Base-by-base conservation (phyloP, 2,888 invertebrate genomes). In the Morpho deidamia region DNA sequence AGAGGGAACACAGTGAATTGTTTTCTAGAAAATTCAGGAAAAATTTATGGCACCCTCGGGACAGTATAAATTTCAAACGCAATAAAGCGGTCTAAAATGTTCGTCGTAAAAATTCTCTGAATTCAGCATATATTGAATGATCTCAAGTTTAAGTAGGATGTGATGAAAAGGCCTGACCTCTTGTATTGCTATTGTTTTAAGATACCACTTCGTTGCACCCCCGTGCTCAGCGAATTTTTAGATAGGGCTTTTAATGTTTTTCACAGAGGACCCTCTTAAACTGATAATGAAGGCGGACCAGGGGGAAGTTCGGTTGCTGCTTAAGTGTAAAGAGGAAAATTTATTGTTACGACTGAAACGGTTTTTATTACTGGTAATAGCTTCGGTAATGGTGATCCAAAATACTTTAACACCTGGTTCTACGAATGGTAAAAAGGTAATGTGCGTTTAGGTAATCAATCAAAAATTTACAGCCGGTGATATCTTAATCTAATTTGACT, bases 181-280 rank as follows among this genome's bases (percentile, higher is more conserved):
- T 79, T 70, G 79, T 78, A 80, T 86, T 87, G 87, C 87, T 86
- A 88, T 89, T 88, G 89, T 89, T 89, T 89, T 86, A 89, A 88
- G 86, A 85, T 82, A 77, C 78, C 83, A 81, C 86, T 89, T 88
- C 81, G 86, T 88, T 86, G 86, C 87, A 75, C 86, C 84, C 84
- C 81, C 67, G 71, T 75, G 70, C 80, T 88, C 78, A 73, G 70
- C 71, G 71, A 75, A 76, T 66, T 82, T 78, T 71, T 71, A 82
- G 81, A 83, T 76, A 77, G 74, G 65, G 65, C 77, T 81, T 82
- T 84, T 82, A 78, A 73, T 74, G 72, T 78, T 81, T 86, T 86
- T 78, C 75, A 69, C 66, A 62, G 70, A 76, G 77, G 74, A 73
- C 81, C 81, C 87, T 84, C 74, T 85, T 82, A 87, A 23, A 85